Conservation (phyloP, 2,888 invertebrate species). For the Hipparchia semele region DNA sequence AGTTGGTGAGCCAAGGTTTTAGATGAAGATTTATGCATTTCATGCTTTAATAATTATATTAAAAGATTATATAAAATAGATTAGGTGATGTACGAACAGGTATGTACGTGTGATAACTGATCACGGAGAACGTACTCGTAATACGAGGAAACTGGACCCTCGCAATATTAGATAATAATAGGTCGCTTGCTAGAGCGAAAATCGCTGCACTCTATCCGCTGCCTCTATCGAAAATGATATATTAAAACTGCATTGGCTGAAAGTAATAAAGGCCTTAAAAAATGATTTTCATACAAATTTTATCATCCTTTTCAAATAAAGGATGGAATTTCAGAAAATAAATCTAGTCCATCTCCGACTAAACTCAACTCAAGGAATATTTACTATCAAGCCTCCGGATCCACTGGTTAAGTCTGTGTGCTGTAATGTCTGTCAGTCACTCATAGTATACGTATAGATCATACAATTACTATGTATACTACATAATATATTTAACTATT, state of each 20-base stretch:
- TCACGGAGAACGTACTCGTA: constrained; percentile 53
- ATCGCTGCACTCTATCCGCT: not conserved
- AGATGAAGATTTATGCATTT: not conserved
- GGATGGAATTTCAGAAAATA: too few relatives aligned
- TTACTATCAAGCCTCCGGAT: not conserved
- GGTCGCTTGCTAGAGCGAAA: constrained; percentile 18
- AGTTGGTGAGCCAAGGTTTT: not conserved
- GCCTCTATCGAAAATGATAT: not conserved
- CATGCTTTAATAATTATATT: not conserved
- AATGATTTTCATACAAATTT: too few relatives aligned
- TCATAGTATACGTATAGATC: too few relatives aligned
- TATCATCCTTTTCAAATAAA: too few relatives aligned
- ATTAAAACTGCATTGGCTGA: too few relatives aligned
- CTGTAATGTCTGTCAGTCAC: too few relatives aligned
- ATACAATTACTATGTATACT: too few relatives aligned
- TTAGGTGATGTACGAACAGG: constrained; percentile 37
- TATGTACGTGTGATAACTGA: constrained; percentile 38
- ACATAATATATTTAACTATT: too few relatives aligned
- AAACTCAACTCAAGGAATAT: too few relatives aligned
- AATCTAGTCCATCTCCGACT: too few relatives aligned
- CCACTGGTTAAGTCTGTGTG: not conserved
- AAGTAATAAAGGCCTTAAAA: too few relatives aligned
- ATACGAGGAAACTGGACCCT: constrained; percentile 65
- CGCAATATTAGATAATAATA: constrained; percentile 69
- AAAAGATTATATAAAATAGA: constrained; percentile 4